Percentiles rank a stretch among this genome's conserved stretches.
These are phyloP conservation scores for Empis stercorea DNA, from an alignment of 2,888 invertebrate species.

Conservation along the genomic window DNA sequence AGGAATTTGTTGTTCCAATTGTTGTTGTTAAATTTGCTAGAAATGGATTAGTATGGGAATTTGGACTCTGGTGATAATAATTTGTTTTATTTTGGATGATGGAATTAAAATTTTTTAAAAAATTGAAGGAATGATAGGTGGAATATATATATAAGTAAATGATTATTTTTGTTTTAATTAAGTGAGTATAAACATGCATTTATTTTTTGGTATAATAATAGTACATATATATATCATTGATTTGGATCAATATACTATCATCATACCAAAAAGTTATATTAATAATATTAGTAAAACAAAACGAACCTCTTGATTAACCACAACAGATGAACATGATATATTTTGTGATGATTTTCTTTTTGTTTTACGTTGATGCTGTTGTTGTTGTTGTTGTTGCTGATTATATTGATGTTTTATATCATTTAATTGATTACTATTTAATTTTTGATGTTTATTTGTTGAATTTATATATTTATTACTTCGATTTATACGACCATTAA, in stretches of 20 bases:
- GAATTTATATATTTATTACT: constrained; percentile 4
- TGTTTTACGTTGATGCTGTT: constrained; percentile 11
- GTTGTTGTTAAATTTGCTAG: constrained; percentile 21
- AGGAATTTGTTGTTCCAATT: constrained; percentile 20
- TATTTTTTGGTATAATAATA: background rate
- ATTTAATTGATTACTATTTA: constrained; percentile 10
- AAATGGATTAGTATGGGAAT: constrained; percentile 32
- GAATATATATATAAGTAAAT: background rate
- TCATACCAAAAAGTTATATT: background rate
- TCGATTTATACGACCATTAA: constrained; percentile 20
- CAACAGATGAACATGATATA: constrained; percentile 7
- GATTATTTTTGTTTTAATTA: background rate
- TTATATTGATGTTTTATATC: constrained; percentile 15
- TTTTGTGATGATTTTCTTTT: constrained; percentile 1
- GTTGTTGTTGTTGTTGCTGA: constrained; percentile 14
- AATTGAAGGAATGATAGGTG: background rate
- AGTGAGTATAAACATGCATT: background rate
- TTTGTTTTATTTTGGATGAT: constrained; percentile 9
- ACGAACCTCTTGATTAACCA: constrained; percentile 21
- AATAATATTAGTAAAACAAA: constrained; percentile 1
- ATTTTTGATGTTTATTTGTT: no score
- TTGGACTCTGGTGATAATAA: constrained; percentile 26
- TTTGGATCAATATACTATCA: background rate
- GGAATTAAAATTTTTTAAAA: background rate
- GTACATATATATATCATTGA: background rate